Conservation (phyloP, 30 jellyfish, hydroid and myxozoan species). For the Cassiopea xamachana region DNA sequence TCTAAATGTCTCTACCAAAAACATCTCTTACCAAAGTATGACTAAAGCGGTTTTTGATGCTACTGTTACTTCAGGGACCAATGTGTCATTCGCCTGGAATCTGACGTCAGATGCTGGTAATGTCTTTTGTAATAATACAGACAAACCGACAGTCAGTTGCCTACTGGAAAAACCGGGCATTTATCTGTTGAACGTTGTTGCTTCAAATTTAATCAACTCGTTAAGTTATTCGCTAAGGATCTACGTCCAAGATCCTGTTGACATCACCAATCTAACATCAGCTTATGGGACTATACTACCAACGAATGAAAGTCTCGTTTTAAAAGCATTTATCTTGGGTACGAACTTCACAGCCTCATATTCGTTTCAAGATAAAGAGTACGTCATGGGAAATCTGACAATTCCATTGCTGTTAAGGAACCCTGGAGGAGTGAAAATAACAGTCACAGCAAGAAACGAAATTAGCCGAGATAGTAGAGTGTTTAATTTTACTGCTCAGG, state of each 20-base stretch:
- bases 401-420: background rate
- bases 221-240: background rate
- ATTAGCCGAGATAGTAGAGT: slow-evolving; percentile 23
- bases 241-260: slow-evolving; percentile 40
- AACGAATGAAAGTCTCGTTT: slow-evolving; percentile 7
- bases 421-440: slow-evolving; percentile 3
- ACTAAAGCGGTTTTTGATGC: background rate
- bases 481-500: slow-evolving; percentile 27
- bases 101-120: background rate
- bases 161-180: slow-evolving; percentile 22
- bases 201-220: slow-evolving; percentile 45
- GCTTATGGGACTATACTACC: slow-evolving; percentile 26
- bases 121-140: background rate
- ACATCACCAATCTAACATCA: slow-evolving; percentile 1
- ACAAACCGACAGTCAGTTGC: background rate
- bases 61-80: slow-evolving; percentile 32
- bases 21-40: background rate
- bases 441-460: slow-evolving; percentile 29
- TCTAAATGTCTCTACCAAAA: background rate
- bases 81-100: slow-evolving; percentile 47
- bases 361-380: slow-evolving; percentile 1
- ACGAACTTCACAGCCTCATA: slow-evolving; percentile 25
- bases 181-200: slow-evolving; percentile 38
- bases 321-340: slow-evolving; percentile 14
- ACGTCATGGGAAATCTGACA: background rate